These are phyloP conservation scores for Donacobius atricapilla DNA, from an alignment of 2,113 vertebrate species.

Conservation along the genomic window DNA sequence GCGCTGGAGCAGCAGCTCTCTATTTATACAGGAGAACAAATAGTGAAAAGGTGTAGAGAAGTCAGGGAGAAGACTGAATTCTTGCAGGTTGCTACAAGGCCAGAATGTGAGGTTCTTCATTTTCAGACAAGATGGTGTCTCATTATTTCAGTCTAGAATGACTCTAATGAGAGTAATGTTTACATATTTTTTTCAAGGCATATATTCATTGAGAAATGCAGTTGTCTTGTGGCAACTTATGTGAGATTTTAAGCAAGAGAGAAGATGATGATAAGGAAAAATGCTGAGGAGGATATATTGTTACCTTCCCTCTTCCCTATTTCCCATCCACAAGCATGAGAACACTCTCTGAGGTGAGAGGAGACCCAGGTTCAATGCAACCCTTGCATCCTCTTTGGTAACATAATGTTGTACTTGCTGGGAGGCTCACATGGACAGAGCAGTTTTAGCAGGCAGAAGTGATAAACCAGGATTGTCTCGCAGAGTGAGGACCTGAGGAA, in stretches of 20 bases:
- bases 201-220: background rate
- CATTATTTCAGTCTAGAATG: background rate
- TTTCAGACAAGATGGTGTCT: background rate
- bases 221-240: background rate
- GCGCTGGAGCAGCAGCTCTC: background rate
- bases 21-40: background rate
- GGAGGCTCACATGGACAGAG: accelerated
- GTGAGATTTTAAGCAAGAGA: background rate
- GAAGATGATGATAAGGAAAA: background rate
- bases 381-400: background rate
- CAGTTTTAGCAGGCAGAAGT: background rate
- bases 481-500: background rate
- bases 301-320: background rate
- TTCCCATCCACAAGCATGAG: background rate
- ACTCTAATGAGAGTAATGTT: background rate
- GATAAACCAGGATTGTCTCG: background rate
- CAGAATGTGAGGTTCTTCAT: background rate
- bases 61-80: background rate
- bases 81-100: background rate
- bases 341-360: background rate
- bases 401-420: background rate
- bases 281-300: background rate
- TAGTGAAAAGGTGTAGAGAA: background rate
- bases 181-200: background rate
- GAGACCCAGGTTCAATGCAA: background rate